Conservation (phyloP, 92 coral and sea anemone genomes). For the Phenganax marumi region DNA sequence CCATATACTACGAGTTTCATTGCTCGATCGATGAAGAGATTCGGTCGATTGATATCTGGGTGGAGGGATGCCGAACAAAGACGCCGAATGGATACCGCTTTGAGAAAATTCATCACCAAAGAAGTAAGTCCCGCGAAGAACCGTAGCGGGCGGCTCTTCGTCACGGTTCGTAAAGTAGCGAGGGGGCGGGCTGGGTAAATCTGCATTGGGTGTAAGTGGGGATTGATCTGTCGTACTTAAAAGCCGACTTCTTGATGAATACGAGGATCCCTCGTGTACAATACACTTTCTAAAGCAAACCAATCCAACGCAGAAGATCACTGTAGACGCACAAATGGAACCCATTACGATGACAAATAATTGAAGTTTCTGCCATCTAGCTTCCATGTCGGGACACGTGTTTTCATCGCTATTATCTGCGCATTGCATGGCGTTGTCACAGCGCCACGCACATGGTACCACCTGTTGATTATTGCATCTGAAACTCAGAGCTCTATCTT, state of each 20-base stretch:
- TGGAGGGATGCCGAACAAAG: slow-evolving; percentile 34
- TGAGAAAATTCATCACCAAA: slow-evolving; percentile 43
- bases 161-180: slow-evolving; percentile 22
- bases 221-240: slow-evolving; percentile 24
- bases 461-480: background rate
- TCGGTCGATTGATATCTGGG: slow-evolving; percentile 39
- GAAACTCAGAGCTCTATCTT: slow-evolving; percentile 14
- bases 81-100: slow-evolving; percentile 37
- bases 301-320: slow-evolving; percentile 30
- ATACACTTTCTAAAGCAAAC: slow-evolving; percentile 30
- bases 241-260: slow-evolving; percentile 6
- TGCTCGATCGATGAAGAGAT: slow-evolving; percentile 25
- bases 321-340: slow-evolving; percentile 30
- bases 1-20: background rate
- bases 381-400: slow-evolving; percentile 1
- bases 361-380: slow-evolving; percentile 34
- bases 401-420: slow-evolving; percentile 37
- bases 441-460: slow-evolving; percentile 24
- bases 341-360: slow-evolving; percentile 35
- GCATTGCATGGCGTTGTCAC: slow-evolving; percentile 39
- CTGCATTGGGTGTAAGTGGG: slow-evolving; percentile 26
- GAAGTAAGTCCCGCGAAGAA: slow-evolving; percentile 38
- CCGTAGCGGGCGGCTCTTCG: slow-evolving; percentile 8
- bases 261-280: background rate
- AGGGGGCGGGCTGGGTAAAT: slow-evolving; percentile 41